phyloP scores from a whole-genome alignment of 2,113 vertebrate genomes.

The Perognathus longimembris region DNA sequence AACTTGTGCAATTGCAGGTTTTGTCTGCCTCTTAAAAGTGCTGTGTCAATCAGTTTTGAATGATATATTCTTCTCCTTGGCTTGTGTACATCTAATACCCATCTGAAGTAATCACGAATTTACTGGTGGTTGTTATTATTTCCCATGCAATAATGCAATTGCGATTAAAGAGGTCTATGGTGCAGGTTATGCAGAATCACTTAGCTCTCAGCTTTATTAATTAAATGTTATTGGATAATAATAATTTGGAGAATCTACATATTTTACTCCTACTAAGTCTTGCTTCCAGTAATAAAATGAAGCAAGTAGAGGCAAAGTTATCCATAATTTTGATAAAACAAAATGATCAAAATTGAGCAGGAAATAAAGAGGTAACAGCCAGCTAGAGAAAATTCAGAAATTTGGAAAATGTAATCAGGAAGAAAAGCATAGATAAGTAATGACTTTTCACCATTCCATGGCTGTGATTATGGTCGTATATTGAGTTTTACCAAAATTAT shows the following conservation, averaged over 20 bases:
- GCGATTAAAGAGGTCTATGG: not conserved
- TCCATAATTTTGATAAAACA: not conserved
- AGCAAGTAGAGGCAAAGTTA: not conserved
- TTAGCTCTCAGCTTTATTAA: slow-evolving; percentile 2
- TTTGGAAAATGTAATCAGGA: not conserved
- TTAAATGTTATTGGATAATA: not conserved
- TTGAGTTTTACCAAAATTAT: not conserved
- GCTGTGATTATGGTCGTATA: not conserved
- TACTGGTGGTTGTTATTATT: not conserved
- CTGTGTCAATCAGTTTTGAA: not conserved
- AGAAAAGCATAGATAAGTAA: not conserved
- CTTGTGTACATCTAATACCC: not conserved
- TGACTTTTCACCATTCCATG: not conserved
- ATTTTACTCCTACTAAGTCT: not conserved
- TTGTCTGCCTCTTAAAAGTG: not conserved
- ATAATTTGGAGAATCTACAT: not conserved
- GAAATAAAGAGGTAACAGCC: not conserved
- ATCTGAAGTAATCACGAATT: not conserved
- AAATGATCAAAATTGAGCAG: not conserved
- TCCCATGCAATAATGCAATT: not conserved
- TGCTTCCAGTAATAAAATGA: not conserved
- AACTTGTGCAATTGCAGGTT: not conserved
- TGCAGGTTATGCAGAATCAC: not conserved
- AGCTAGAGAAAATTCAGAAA: not conserved
- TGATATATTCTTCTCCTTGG: not conserved